These are phyloP conservation scores for Echeneis naucrates DNA, from an alignment of 2,797 vertebrate species.

Conservation along the genomic window DNA sequence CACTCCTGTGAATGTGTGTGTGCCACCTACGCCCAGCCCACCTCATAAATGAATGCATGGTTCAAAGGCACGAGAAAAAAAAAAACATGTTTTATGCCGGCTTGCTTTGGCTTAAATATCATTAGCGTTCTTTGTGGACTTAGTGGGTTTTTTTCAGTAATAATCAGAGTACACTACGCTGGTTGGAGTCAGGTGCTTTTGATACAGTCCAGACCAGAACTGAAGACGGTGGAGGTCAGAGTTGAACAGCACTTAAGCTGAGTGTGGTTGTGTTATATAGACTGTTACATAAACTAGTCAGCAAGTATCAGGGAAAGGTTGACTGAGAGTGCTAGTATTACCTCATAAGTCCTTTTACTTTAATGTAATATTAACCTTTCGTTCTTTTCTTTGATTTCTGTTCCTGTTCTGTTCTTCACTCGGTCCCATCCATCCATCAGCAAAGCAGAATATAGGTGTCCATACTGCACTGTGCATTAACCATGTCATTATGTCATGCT, in stretches of 20 bases:
- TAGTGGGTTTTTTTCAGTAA: conserved; percentile 63
- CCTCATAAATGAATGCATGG: conserved; percentile 30
- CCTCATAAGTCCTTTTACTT: background rate
- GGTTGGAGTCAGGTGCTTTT: conserved; percentile 80
- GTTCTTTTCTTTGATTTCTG: background rate
- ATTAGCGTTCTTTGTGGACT: conserved; percentile 82
- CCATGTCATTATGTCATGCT: no score
- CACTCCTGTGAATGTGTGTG: background rate
- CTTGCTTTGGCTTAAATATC: conserved; percentile 82
- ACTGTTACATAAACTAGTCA: conserved; percentile 22
- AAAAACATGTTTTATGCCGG: conserved; percentile 61
- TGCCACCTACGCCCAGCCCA: background rate
- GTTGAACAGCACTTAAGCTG: conserved; percentile 7
- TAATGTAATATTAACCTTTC: background rate
- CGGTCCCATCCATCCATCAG: no score
- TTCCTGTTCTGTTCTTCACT: no score
- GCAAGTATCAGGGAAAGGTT: no score
- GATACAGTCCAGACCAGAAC: conserved; percentile 42
- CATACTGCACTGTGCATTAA: no score
- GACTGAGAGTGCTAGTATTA: background rate
- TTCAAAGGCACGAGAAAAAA: conserved; percentile 64
- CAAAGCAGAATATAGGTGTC: no score
- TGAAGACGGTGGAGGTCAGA: background rate
- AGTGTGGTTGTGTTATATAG: background rate
- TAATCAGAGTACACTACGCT: conserved; percentile 66